Evolutionary conservation across 1,140 invertebrate genomes (phyloP).

Genomic region (Drosophila quadrilineata): DNA sequence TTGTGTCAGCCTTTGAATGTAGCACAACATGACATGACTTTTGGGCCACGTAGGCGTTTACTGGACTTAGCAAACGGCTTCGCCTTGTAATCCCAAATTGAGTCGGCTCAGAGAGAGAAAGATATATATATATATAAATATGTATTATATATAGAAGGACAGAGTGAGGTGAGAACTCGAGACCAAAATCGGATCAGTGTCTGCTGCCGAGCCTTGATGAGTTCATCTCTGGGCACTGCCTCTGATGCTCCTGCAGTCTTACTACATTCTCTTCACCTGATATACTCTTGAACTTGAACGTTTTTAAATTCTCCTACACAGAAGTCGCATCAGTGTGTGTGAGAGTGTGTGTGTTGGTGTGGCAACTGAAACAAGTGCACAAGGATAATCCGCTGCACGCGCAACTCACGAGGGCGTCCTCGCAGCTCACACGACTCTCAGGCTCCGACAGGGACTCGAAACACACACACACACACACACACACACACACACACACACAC

Average conservation of each 20-base stretch:
- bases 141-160: no score
- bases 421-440: slow-evolving; percentile 12
- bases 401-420: slow-evolving; percentile 36
- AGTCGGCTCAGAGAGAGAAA: slow-evolving; percentile 42
- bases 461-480: no score
- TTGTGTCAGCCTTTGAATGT: slow-evolving; percentile 60
- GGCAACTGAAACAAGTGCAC: slow-evolving; percentile 55
- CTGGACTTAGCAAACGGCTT: slow-evolving; percentile 69
- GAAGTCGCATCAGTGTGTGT: background rate
- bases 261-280: background rate
- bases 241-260: background rate
- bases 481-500: no score
- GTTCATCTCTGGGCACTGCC: slow-evolving; percentile 49
- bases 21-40: slow-evolving; percentile 78
- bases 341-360: slow-evolving; percentile 11
- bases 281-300: slow-evolving; percentile 60
- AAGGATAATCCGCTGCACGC: slow-evolving; percentile 68
- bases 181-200: slow-evolving; percentile 50
- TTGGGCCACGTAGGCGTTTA: slow-evolving; percentile 70
- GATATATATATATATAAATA: no score
- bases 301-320: slow-evolving; percentile 42
- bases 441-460: no score
- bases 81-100: slow-evolving; percentile 60
- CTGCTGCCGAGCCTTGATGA: slow-evolving; percentile 46
- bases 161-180: background rate